These are phyloP conservation scores for Poliocrania exsul DNA, from an alignment of 2,797 vertebrate species.

Conservation along the genomic window DNA sequence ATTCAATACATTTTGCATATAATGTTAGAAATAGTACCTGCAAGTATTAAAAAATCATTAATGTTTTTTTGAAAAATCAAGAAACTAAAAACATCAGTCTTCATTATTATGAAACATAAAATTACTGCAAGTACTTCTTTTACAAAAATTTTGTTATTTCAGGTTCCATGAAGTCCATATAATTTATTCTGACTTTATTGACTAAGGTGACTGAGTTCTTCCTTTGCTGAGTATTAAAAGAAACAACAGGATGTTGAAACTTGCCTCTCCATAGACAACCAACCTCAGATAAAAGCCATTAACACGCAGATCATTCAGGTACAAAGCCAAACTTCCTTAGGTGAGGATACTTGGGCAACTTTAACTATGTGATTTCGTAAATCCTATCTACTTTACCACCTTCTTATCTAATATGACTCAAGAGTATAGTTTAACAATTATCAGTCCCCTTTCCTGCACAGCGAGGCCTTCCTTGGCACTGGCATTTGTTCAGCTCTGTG, in stretches of 20 bases:
- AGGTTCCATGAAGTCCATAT: not conserved
- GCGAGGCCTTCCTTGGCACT: not conserved
- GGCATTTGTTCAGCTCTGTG: not conserved
- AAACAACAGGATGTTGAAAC: not conserved
- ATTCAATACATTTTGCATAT: not conserved
- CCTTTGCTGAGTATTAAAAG: not conserved
- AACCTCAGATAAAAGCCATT: not conserved
- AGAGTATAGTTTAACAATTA: not conserved
- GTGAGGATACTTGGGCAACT: not conserved
- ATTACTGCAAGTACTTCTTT: not conserved
- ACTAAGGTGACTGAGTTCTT: not conserved
- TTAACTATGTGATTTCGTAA: not conserved
- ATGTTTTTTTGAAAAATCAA: not conserved
- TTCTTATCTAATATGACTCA: not conserved
- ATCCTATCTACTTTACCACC: not conserved
- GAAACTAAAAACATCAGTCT: accelerated
- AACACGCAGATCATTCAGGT: not conserved
- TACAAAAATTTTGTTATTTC: not conserved
- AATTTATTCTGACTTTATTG: not conserved
- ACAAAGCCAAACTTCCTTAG: not conserved
- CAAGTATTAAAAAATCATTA: not conserved
- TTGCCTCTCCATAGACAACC: not conserved
- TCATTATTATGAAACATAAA: not conserved
- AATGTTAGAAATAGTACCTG: not conserved
- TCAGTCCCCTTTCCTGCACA: not conserved